Evolutionary conservation across 2,797 vertebrate genomes (phyloP).

Genomic region (Pelochelys cantorii): DNA sequence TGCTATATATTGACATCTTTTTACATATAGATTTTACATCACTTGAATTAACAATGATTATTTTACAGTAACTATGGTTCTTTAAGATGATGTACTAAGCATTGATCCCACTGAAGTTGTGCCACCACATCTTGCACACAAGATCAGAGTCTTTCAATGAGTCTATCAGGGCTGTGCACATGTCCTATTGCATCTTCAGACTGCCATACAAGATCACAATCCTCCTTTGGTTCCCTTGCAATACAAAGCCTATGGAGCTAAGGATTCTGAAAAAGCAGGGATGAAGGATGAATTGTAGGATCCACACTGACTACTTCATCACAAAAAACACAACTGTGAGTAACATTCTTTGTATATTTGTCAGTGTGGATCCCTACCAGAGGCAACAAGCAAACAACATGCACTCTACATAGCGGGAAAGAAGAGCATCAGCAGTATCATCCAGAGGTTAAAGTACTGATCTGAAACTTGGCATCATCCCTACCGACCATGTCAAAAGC

Average conservation of each 20-base stretch:
- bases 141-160: not conserved
- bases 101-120: too few relatives aligned
- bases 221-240: conserved; percentile 17
- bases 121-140: too few relatives aligned
- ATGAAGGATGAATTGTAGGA: conserved; percentile 11
- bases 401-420: not conserved
- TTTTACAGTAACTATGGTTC: conserved; percentile 2
- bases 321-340: conserved; percentile 22
- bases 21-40: not conserved
- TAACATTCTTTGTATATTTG: not conserved
- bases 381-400: not conserved
- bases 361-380: not conserved
- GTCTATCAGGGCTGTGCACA: not conserved
- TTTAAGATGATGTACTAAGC: conserved; percentile 10
- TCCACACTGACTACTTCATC: not conserved
- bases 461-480: not conserved
- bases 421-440: not conserved
- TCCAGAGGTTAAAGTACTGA: not conserved
- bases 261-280: conserved; percentile 29
- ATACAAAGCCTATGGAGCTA: not conserved
- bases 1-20: not conserved
- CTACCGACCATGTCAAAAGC: not conserved
- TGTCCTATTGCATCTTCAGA: not conserved
- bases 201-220: conserved; percentile 20
- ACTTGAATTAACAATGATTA: conserved; percentile 11